phyloP scores from a whole-genome alignment of 2,888 invertebrate species.

The Falcaria lacertinaria region DNA sequence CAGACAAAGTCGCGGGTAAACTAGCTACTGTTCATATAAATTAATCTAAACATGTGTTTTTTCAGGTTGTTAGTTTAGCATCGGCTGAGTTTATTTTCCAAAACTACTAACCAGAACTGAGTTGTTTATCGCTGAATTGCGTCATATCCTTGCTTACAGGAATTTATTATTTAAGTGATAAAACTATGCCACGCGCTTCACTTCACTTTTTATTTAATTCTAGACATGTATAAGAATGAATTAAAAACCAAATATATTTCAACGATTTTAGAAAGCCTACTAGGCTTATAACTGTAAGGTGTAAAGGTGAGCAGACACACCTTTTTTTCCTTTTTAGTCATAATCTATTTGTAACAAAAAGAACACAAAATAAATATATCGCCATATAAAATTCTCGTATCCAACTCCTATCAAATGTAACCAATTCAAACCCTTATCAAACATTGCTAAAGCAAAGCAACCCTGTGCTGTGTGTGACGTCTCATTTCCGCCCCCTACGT shows the following conservation, averaged over 20 bases:
- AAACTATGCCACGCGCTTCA: background rate
- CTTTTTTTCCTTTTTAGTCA: too few species aligned
- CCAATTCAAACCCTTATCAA: too few species aligned
- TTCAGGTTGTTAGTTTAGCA: background rate
- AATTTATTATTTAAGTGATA: constrained; percentile 15
- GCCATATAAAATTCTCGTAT: too few species aligned
- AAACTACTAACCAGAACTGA: constrained; percentile 5
- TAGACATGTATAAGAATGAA: background rate
- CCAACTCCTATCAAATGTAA: too few species aligned
- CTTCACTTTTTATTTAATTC: background rate
- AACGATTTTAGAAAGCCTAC: too few species aligned
- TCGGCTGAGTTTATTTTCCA: constrained; percentile 16
- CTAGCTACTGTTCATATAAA: background rate
- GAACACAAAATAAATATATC: too few species aligned
- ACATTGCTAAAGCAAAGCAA: too few species aligned
- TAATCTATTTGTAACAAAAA: too few species aligned
- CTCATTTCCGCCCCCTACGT: background rate
- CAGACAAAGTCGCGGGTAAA: too few species aligned
- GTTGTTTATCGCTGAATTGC: constrained; percentile 15
- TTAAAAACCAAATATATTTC: background rate
- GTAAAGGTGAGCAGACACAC: too few species aligned
- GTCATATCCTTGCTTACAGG: constrained; percentile 14
- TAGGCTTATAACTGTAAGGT: too few species aligned
- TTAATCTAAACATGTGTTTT: background rate
- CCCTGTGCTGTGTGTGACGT: background rate